Evolutionary conservation across 2,113 vertebrate genomes (phyloP).

Genomic region (Neogale vison): DNA sequence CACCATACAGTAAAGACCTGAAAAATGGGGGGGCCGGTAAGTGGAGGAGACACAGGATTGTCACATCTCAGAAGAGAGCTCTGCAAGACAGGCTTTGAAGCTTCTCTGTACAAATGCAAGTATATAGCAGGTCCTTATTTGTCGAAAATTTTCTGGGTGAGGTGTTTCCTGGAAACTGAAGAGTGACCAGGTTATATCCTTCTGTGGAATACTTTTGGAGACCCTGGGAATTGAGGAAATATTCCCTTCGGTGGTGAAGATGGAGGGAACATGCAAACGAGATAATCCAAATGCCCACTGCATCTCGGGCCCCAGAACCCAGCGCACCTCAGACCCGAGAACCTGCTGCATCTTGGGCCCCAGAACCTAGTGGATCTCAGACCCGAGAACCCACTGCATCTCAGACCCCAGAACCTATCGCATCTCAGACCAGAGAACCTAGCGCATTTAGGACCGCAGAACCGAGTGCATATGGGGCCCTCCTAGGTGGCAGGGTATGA

Average conservation of each 20-base stretch:
- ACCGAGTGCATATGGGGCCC: not conserved
- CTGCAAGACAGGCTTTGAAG: accelerated
- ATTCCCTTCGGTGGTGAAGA: not conserved
- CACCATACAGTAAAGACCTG: accelerated
- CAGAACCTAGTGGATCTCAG: not conserved
- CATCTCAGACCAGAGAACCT: not conserved
- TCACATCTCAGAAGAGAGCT: not conserved
- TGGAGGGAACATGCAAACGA: not conserved
- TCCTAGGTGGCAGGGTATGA: not conserved
- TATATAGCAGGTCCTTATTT: accelerated
- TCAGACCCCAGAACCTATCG: not conserved
- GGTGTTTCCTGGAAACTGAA: not conserved
- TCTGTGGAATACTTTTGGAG: not conserved
- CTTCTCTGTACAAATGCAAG: accelerated
- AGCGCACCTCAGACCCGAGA: not conserved
- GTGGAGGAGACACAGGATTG: accelerated
- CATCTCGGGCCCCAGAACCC: not conserved
- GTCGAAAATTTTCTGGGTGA: not conserved
- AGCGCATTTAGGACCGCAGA: not conserved
- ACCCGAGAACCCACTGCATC: not conserved
- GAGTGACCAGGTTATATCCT: too few species aligned
- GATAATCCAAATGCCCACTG: not conserved
- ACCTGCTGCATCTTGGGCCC: accelerated
- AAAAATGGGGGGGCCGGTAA: accelerated
- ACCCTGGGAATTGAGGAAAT: not conserved